These are phyloP conservation scores for Drosophila micromelanica DNA, from an alignment of 1,140 invertebrate species.

Conservation along the genomic window DNA sequence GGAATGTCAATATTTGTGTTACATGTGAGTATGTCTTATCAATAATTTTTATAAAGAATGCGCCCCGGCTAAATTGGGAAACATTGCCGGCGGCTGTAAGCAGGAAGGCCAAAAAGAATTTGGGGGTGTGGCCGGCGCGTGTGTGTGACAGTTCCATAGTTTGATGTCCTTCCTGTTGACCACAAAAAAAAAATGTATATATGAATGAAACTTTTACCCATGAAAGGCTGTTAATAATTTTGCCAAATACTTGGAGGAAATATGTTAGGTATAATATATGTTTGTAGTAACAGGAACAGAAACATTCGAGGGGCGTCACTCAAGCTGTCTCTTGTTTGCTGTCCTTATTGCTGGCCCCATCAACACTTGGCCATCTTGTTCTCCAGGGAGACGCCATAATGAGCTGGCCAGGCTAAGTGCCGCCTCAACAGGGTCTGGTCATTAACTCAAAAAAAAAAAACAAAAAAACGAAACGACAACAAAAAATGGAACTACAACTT, in stretches of 20 bases:
- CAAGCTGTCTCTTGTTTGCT: conserved; percentile 41
- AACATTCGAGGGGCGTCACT: conserved; percentile 33
- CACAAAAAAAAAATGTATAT: conserved; percentile 14
- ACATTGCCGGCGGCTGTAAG: conserved; percentile 13
- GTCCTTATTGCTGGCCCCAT: conserved; percentile 42
- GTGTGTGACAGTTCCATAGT: conserved; percentile 68
- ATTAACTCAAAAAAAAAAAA: conserved; percentile 22
- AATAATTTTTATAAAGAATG: conserved; percentile 78
- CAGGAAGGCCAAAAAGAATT: conserved; percentile 17
- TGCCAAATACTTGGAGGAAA: conserved; percentile 7
- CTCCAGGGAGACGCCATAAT: conserved; percentile 44
- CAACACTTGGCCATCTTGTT: conserved; percentile 37
- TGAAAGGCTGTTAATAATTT: conserved; percentile 37
- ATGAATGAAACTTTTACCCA: conserved; percentile 18
- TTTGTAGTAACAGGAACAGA: background rate
- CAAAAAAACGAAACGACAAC: background rate
- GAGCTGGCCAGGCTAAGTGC: conserved; percentile 41
- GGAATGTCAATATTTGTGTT: conserved; percentile 80
- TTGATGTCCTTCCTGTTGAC: conserved; percentile 43
- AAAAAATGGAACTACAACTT: conserved; percentile 23
- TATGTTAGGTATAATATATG: background rate
- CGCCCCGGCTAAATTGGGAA: conserved; percentile 27
- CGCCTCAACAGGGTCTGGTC: conserved; percentile 15
- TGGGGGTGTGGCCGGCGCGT: conserved; percentile 60
- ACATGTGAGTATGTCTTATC: conserved; percentile 72